phyloP scores from a whole-genome alignment of 2,113 vertebrate genomes.

The Cyanocitta stelleri region DNA sequence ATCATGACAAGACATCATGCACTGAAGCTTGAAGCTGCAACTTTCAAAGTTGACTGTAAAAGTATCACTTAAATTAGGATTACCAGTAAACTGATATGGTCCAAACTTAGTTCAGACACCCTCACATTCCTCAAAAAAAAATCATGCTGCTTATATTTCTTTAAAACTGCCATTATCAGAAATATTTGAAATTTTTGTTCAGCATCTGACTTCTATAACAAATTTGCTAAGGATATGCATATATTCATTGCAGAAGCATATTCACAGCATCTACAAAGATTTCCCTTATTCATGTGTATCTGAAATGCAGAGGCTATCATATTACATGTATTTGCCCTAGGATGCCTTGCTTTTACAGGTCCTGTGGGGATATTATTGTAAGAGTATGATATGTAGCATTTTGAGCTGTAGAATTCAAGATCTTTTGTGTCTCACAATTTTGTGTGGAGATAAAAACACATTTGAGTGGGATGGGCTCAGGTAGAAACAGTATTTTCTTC shows the following conservation, averaged over 20 bases:
- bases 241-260: not conserved
- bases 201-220: not conserved
- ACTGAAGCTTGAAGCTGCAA: not conserved
- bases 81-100: not conserved
- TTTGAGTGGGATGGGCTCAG: not conserved
- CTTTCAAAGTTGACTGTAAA: not conserved
- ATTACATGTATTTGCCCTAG: not conserved
- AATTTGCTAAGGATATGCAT: not conserved
- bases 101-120: not conserved
- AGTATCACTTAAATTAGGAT: not conserved
- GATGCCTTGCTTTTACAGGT: not conserved
- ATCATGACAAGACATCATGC: not conserved
- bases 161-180: not conserved
- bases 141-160: not conserved
- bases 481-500: not conserved
- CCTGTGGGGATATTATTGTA: not conserved
- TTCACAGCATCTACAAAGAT: not conserved
- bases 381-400: not conserved
- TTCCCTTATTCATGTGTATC: not conserved
- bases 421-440: not conserved
- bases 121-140: not conserved
- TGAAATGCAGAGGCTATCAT: not conserved
- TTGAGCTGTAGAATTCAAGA: not conserved
- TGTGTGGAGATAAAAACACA: not conserved
- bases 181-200: not conserved